Evolutionary conservation across 2,888 invertebrate species (phyloP), one percentile per base, ranked within the genome.

Genomic region (Lasioglossum leucozonium): DNA sequence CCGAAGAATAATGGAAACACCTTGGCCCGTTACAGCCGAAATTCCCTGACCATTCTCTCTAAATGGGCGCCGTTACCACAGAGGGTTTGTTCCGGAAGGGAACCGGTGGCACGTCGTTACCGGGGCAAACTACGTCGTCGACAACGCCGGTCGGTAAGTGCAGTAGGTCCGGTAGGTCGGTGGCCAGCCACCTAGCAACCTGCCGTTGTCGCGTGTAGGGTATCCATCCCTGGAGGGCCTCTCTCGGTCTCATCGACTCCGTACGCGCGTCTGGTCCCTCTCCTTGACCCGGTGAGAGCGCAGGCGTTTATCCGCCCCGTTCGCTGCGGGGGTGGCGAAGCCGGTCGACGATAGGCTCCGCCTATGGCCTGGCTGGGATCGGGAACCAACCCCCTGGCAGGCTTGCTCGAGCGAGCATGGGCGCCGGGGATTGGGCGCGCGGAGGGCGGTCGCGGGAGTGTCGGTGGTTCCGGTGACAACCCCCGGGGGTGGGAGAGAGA

Each of bases 91-190:
- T 86, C 90, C 92, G 92, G 90, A 91, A 92, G 90, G 87, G 90
- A 86, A 88, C 90, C 90, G 90, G 90, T 90, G 90, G 90, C 88
- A 90, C 91, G 91, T 91, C 89, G 91, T 92, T 93, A 92, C 91
- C 92, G 91, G 91, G 89, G 91, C 91, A 91, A 92, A 92, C 91
- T 91, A 84, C 86, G 87, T 86, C 91, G 90, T 88, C 90, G 85
- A 90, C 89, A 92, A 91, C 91, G 91, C 92, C 91, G 92, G 91
- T 92, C 92, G 90, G 92, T 90, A 92, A 90, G 91, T 88, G 90
- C 89, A 85, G 87, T 89, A 89, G 84, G 88, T 88, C 84, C 90
- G 87, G 90, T 87, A 86, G 83, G 86, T 82, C 84, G 84, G 84
- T 83, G 88, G 82, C 89, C 79, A 80, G 89, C 89, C 89, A 90